Base-by-base conservation (phyloP, 2,888 invertebrate genomes). In the Carterocephalus palaemon region DNA sequence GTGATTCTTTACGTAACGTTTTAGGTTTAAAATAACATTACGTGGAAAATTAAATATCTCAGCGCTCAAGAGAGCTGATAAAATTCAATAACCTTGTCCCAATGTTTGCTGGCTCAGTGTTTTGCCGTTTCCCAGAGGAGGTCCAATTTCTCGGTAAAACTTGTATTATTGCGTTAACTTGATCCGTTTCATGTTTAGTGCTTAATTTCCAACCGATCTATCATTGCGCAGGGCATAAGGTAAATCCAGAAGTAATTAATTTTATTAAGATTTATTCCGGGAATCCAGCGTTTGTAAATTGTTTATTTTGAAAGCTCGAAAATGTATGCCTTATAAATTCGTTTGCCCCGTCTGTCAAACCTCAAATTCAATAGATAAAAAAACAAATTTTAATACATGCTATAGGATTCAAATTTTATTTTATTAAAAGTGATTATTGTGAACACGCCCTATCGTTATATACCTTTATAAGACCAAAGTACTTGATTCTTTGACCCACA, bases 151-250 rank as follows among this genome's bases (percentile, higher is more conserved):
- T 43, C 37, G 37, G 45, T 40, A 15, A 37, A 50, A 47, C 47
- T 50, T 45, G 28, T 45, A 47, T 40, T 45, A 50, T 50, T 50
- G 47, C 38, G 32, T 50, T 50, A 50, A 46, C 45, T 47, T 50
- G 47, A 47, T 45, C 50, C 46, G 39, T 46, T 50, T 50, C 33
- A 20, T 36, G 22, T 37, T 40, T 34, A 40, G 37, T 45, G 45
- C 33, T 36, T 41, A 43, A 47, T 47, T 50, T 47, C 41, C 41
- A 45, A 45, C 24, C 41, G 33, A 33, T 37, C 42, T 37, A 40
- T 50, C 40, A 41, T 46, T 38, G 41, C 45, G 37, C 23, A 31
- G 10, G 26, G 12, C 22, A 9, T 8, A 29, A 15, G 22, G 10
- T 34, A 20, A 28, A 23, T 26, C 33, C 12, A 23, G 29, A 15